phyloP scores from a whole-genome alignment of 1,140 invertebrate genomes.

The Hyles vespertilio region DNA sequence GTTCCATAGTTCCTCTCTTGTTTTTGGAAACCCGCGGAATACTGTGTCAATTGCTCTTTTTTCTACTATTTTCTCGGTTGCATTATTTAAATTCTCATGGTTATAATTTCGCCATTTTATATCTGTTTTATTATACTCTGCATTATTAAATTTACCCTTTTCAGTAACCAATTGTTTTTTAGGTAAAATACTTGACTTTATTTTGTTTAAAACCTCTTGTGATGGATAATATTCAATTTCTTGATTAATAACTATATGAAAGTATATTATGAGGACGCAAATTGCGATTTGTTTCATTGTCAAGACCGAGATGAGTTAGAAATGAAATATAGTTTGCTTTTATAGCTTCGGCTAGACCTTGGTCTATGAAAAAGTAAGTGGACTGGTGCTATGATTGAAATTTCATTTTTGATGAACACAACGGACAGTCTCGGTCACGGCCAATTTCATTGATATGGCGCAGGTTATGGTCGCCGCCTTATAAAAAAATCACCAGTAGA shows the following conservation, averaged over 20 bases:
- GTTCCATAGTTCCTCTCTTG: constrained; percentile 73
- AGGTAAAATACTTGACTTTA: not conserved
- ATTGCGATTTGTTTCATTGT: constrained; percentile 15
- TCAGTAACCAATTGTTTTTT: not conserved
- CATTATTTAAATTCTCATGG: constrained; percentile 7
- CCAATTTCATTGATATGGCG: constrained; percentile 2
- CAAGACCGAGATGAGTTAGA: constrained; percentile 1
- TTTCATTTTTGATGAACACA: constrained; percentile 60
- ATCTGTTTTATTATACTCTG: not conserved
- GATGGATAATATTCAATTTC: constrained; percentile 48
- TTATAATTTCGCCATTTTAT: constrained; percentile 17
- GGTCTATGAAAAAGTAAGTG: constrained; percentile 42
- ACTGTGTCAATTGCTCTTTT: constrained; percentile 62
- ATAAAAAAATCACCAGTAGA: too few relatives aligned
- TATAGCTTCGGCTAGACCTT: constrained; percentile 41
- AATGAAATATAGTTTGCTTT: constrained; percentile 9
- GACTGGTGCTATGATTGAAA: constrained; percentile 73
- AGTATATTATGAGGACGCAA: constrained; percentile 6
- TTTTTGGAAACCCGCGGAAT: constrained; percentile 76
- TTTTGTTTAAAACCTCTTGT: constrained; percentile 14
- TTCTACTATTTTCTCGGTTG: constrained; percentile 4
- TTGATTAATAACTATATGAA: constrained; percentile 17
- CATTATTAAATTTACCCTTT: too few relatives aligned
- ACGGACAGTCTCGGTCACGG: constrained; percentile 31
- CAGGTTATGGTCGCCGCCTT: too few relatives aligned